Evolutionary conservation across 2,888 invertebrate genomes (phyloP), one percentile per base, ranked within the genome.

Genomic region (Aphodius sticticus): DNA sequence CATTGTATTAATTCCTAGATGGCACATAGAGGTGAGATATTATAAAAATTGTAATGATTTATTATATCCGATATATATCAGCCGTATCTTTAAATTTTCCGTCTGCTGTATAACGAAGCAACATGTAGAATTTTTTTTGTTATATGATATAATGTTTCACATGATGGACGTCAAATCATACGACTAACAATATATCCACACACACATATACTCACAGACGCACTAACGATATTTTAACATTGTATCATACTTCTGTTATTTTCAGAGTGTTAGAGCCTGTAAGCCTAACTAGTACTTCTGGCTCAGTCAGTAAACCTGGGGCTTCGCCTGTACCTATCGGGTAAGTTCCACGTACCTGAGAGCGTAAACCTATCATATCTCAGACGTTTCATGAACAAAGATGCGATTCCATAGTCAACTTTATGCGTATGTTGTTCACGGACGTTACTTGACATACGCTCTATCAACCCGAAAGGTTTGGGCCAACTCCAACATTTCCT

Each of bases 241-340:
- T 79, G 79, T 76, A 81, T 79, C 81, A 79, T 79, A 79, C 78
- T 81, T 81, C 79, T 80, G 70, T 92, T 88, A 87, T 88, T 93
- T 93, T 90, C 92, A 93, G 93, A 92, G 92, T 92, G 87, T 91
- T 93, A 92, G 93, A 89, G 86, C 88, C 89, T 53, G 53, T 53
- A 53, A 53, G 53, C 53, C 53, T 53, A 12, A 53, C 53, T 53
- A 53, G 53, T 53, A 53, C 53, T 53, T 53, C 53, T 82, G 88
- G 88, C 84, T 89, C 89, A 87, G 88, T 88, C 87, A 89, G 82
- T 82, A 89, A 89, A 88, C 89, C 88, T 87, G 88, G 88, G 85
- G 88, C 88, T 86, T 89, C 89, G 86, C 89, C 89, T 91, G 90
- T 92, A 92, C 92, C 92, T 93, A 90, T 83, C 81, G 92, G 93